Evolutionary conservation across 2,113 vertebrate genomes (phyloP), one percentile per base, ranked within the genome.

Genomic region (Apistogramma diplotaenia): DNA sequence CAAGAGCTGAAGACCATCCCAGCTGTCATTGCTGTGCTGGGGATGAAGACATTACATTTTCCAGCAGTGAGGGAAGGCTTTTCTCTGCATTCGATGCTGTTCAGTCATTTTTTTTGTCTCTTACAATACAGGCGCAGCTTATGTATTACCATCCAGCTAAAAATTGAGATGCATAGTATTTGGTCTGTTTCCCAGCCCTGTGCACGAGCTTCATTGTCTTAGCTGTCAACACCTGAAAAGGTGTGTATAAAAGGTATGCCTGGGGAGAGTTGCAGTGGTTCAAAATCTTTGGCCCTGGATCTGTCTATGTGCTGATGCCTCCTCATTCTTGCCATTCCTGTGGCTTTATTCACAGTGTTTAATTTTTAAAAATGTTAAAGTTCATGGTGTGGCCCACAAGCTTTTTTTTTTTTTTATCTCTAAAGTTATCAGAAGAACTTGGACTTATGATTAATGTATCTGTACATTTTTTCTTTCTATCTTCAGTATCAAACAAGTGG

Each of bases 401-500:
- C 35, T 65, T 13, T 15, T 21, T 23, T 29, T 65, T 13, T 15
- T 21, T 23, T 29, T 23, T 29, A 10, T 46, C 18, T n/a, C 11
- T 61, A 2, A 57, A 70, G 19, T 51, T n/a, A 70, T 12, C 19
- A 57, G 10, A 61, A 46, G 8, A 29, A 5, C 2, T 73, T 12
- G 37, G 62, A 2, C 3, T 55, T 13, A 1, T 57, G 21, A 51
- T 61, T 62, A 51, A 70, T 70, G 1, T 67, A 5, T 56, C 53
- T 25, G 25, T 33, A 4, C 49, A 37, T 57, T 55, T 58, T 58
- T 43, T 54, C 10, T 40, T 62, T 82, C 11, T 60, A 19, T 60
- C 9, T 89, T 87, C 87, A 99, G 98, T 99, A 85, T 99, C 98
- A 85, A 99, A 99, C 87, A 99, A 99, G 83, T 99, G 98, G 98